A percentile compares a stretch with the other conserved stretches of the same genome.
These are phyloP conservation scores for Pteropus alecto DNA, from an alignment of 2,113 vertebrate genomes.

Conservation along the genomic window DNA sequence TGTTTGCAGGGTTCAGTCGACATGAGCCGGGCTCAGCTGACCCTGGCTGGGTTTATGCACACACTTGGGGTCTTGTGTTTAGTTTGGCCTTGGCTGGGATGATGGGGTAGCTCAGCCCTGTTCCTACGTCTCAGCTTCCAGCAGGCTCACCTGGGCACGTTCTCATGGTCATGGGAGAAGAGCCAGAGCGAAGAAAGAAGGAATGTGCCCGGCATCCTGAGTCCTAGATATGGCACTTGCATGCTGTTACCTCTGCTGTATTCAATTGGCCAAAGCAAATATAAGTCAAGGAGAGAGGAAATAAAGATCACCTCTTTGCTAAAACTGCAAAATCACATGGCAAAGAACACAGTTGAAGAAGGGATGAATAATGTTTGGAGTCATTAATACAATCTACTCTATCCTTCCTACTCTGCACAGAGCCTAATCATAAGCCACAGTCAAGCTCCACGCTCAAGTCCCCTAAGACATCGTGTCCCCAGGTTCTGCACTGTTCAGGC, in stretches of 20 bases:
- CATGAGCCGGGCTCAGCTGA: not conserved
- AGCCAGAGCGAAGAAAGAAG: not conserved
- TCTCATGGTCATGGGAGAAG: not conserved
- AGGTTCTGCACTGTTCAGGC: not conserved
- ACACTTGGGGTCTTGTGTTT: not conserved
- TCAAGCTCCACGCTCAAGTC: not conserved
- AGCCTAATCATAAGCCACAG: not conserved
- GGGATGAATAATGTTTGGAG: not conserved
- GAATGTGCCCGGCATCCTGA: not conserved
- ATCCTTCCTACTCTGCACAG: not conserved
- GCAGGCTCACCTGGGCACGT: not conserved
- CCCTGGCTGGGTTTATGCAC: not conserved
- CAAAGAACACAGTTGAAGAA: not conserved
- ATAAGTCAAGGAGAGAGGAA: not conserved
- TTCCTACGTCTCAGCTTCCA: not conserved
- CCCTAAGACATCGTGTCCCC: not conserved
- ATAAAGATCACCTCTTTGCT: not conserved
- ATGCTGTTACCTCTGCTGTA: accelerated
- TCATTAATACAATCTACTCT: too few relatives aligned
- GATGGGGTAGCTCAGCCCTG: not conserved
- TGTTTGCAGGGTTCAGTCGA: not conserved
- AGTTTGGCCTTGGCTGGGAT: not conserved
- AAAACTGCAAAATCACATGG: not conserved
- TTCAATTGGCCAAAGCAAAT: not conserved
- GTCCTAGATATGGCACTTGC: not conserved